phyloP scores from a whole-genome alignment of 2,797 vertebrate species.

The Betta splendens region DNA sequence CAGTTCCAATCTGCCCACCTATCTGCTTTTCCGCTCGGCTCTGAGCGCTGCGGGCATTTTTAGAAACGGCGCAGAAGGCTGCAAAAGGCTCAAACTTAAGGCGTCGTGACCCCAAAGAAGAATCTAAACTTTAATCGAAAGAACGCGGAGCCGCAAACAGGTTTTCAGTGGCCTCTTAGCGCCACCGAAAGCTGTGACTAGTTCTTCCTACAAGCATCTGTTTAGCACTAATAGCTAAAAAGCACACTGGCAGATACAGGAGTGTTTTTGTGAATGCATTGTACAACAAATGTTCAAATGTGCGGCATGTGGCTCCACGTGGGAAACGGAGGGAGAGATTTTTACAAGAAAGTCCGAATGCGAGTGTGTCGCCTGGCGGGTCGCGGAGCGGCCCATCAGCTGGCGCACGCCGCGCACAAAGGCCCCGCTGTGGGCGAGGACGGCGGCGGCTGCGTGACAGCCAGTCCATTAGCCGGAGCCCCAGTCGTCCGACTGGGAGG shows the following conservation, averaged over 20 bases:
- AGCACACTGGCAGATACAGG: slow-evolving; percentile 13
- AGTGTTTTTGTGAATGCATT: slow-evolving; percentile 40
- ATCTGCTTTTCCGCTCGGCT: slow-evolving; percentile 34
- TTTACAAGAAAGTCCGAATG: slow-evolving; percentile 5
- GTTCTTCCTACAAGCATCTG: slow-evolving; percentile 72
- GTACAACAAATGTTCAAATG: slow-evolving; percentile 42
- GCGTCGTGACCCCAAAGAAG: slow-evolving; percentile 36
- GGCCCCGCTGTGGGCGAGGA: slow-evolving; percentile 33
- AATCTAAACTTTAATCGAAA: slow-evolving; percentile 47
- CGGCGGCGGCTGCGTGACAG: slow-evolving; percentile 41
- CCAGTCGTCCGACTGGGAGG: slow-evolving; percentile 57
- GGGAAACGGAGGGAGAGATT: slow-evolving; percentile 27
- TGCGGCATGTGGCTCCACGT: slow-evolving; percentile 42
- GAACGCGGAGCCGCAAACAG: slow-evolving; percentile 35
- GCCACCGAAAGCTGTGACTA: slow-evolving; percentile 49
- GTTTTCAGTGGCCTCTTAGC: slow-evolving; percentile 31
- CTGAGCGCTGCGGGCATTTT: slow-evolving; percentile 27
- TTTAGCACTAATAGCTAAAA: slow-evolving; percentile 45
- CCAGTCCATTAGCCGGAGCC: slow-evolving; percentile 46
- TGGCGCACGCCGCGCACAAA: slow-evolving; percentile 22
- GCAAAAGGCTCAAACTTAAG: slow-evolving; percentile 35
- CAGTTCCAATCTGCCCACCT: slow-evolving; percentile 35
- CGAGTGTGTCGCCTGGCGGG: slow-evolving; percentile 38
- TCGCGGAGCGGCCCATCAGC: slow-evolving; percentile 44
- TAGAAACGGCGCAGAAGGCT: slow-evolving; percentile 52